A percentile compares a stretch with the other conserved stretches of the same genome.
These are phyloP conservation scores for Drymonia ruficornis DNA, from an alignment of 2,888 invertebrate species.

Conservation along the genomic window DNA sequence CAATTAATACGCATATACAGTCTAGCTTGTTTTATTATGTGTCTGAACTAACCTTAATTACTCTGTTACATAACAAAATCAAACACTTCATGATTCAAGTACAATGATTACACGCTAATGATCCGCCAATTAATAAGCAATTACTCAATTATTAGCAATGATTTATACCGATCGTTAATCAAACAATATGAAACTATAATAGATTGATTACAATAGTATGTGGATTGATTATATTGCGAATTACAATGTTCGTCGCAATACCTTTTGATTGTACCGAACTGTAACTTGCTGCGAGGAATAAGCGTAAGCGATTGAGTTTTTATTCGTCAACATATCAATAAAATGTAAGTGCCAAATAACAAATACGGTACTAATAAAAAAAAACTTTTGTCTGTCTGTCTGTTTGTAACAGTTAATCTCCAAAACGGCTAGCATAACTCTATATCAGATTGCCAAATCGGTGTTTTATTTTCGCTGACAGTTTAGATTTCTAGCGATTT, in stretches of 20 bases:
- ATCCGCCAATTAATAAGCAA: slow-evolving; percentile 4
- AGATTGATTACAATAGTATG: background rate
- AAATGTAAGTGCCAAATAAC: too few species aligned
- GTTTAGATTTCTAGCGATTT: too few species aligned
- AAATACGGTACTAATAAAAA: too few species aligned
- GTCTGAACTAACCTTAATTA: background rate
- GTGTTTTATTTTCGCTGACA: too few species aligned
- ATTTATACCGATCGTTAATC: slow-evolving; percentile 3
- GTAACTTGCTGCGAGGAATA: background rate
- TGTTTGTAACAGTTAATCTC: too few species aligned
- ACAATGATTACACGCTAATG: background rate
- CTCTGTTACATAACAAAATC: background rate
- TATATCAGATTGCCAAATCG: too few species aligned
- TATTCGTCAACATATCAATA: too few species aligned
- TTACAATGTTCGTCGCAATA: slow-evolving; percentile 2
- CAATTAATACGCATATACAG: too few species aligned
- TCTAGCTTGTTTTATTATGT: background rate
- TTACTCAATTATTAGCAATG: background rate
- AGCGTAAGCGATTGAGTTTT: slow-evolving; percentile 9
- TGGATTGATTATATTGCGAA: background rate
- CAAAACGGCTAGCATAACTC: too few species aligned
- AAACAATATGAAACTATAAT: background rate
- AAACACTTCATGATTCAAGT: background rate
- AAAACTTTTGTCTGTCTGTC: too few species aligned
- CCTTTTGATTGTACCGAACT: slow-evolving; percentile 23